These are phyloP conservation scores for Probaryconus sp. DNA, from an alignment of 1,140 invertebrate genomes.

Conservation along the genomic window DNA sequence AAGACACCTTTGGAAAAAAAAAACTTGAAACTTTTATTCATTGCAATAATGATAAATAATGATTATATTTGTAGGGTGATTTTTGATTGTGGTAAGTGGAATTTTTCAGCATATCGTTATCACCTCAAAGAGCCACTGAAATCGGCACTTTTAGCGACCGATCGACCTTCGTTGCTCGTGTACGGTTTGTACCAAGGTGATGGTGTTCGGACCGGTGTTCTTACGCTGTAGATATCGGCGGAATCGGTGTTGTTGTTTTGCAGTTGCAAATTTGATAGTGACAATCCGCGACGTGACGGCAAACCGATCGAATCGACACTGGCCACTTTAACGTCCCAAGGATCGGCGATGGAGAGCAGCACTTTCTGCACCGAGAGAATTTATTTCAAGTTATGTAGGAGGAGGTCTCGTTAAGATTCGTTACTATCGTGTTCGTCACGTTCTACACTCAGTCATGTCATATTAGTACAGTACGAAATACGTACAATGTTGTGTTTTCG, in stretches of 20 bases:
- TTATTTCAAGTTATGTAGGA: conserved; percentile 63
- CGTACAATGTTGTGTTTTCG: conserved; percentile 12
- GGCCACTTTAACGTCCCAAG: conserved; percentile 75
- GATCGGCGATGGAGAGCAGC: conserved; percentile 75
- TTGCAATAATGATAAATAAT: too few relatives aligned
- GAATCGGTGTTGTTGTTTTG: conserved; percentile 26
- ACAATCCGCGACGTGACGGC: conserved; percentile 65
- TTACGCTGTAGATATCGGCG: not conserved
- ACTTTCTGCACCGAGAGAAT: conserved; percentile 72
- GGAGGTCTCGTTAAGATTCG: conserved; percentile 64
- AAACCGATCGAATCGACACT: conserved; percentile 72
- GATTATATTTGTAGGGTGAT: too few relatives aligned
- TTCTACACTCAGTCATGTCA: conserved; percentile 24
- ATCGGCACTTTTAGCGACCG: not conserved
- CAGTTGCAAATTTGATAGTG: conserved; percentile 52
- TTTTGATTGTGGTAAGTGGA: too few relatives aligned
- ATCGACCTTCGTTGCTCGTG: conserved; percentile 1
- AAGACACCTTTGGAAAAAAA: too few relatives aligned
- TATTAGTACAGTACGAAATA: conserved; percentile 9
- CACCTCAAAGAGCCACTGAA: conserved; percentile 21
- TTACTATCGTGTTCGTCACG: conserved; percentile 45
- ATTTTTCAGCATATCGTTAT: conserved; percentile 16
- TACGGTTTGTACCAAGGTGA: conserved; percentile 75
- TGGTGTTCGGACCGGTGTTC: conserved; percentile 59
- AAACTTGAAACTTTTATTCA: too few relatives aligned